phyloP scores from a whole-genome alignment of 2,797 vertebrate genomes.

The Carapus acus region DNA sequence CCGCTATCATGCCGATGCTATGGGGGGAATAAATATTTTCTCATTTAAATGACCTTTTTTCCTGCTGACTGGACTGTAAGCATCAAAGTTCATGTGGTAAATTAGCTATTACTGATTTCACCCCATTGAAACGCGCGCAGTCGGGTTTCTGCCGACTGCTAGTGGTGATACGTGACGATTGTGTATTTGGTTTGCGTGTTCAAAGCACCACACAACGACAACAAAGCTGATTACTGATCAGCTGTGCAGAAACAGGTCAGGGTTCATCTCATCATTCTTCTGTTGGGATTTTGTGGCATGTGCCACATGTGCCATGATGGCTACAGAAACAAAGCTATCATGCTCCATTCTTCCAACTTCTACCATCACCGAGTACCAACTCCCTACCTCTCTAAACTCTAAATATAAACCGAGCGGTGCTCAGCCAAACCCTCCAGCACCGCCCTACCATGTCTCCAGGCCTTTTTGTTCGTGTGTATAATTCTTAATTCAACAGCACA shows the following conservation, averaged over 20 bases:
- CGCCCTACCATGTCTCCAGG: constrained; percentile 33
- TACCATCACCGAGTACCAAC: constrained; percentile 52
- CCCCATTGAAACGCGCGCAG: constrained; percentile 53
- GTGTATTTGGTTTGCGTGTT: constrained; percentile 30
- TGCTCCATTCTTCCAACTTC: constrained; percentile 51
- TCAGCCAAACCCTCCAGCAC: constrained; percentile 33
- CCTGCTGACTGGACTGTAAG: constrained; percentile 70
- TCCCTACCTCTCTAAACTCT: constrained; percentile 16
- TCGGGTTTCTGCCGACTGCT: constrained; percentile 46
- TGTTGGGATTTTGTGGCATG: too few species aligned
- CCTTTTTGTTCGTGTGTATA: constrained; percentile 45
- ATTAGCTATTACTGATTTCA: constrained; percentile 65
- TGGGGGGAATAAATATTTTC: constrained; percentile 75
- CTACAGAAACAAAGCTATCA: constrained; percentile 31
- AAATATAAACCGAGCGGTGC: not conserved
- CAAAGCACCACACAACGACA: constrained; percentile 4
- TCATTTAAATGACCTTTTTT: constrained; percentile 77
- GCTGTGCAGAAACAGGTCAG: constrained; percentile 24
- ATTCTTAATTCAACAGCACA: constrained; percentile 47
- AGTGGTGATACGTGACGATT: constrained; percentile 43
- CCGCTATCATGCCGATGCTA: constrained; percentile 67
- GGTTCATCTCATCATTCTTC: constrained; percentile 15
- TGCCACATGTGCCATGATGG: too few species aligned
- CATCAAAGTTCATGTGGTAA: constrained; percentile 69
- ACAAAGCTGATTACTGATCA: constrained; percentile 22